Evolutionary conservation across 2,797 vertebrate species (phyloP), one percentile per base, ranked within the genome.

Genomic region (Pelodytes ibericus): DNA sequence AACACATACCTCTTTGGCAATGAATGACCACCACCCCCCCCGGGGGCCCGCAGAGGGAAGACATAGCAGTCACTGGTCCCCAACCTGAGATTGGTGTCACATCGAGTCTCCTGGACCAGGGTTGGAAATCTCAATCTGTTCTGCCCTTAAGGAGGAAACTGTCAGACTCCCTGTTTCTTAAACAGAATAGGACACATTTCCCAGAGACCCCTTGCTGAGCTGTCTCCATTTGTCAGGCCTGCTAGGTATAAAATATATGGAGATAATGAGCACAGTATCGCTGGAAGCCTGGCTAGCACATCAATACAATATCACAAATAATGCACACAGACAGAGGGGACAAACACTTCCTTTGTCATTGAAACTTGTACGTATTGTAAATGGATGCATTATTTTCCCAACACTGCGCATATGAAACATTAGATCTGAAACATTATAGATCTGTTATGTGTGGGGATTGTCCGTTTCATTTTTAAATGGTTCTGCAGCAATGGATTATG

Each of bases 251-350:
- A 33, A 61, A 60, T 62, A 56, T 53, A 73, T 79, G 44, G 71
- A 79, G 63, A 61, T 79, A 79, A 79, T 79, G 76, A 79, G 62
- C 30, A 61, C 11, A 25, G 51, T n/a, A 73, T 41, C 16, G 70
- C 70, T 41, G 51, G 47, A 30, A 59, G 70, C 27, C 63, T 49
- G 39, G 30, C 36, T 41, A 18, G 1, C 25, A 39, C 72, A 67
- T 67, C 63, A 67, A 61, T 53, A 39, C 58, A 29, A 16, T 26
- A 61, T 73, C 24, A 30, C 53, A 68, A 66, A 33, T 67, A 25
- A 78, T 66, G 60, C 31, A 51, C 44, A 67, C 49, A 41, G 75
- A 67, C 69, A 77, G 9, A 44, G 53, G 16, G n/a, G 20, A 18
- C 62, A 58, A 49, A 58, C 62, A 66, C 24, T 33, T 36, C n/a